Percentiles rank a stretch among this genome's conserved stretches.
Conservation (phyloP, 1,140 invertebrate species). For the Luehdorfia chinensis region DNA sequence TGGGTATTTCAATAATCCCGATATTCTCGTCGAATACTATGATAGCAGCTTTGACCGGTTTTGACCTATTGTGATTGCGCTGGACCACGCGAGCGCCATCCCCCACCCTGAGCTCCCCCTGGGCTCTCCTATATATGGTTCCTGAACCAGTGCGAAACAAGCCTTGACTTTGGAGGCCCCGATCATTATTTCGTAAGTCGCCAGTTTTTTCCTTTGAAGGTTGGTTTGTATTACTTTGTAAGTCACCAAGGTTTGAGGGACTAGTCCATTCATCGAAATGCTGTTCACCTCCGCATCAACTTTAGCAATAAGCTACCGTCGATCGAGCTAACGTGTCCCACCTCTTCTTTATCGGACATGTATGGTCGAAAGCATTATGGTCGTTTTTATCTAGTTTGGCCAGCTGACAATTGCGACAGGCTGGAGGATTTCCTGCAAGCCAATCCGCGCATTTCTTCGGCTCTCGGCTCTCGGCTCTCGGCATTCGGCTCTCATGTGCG, state of each 20-base stretch:
- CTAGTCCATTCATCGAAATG: neutral
- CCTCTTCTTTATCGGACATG: neutral
- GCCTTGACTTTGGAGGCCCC: neutral
- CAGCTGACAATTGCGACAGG: too few relatives aligned
- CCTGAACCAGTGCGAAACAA: slow-evolving; percentile 11
- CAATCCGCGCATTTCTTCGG: slow-evolving; percentile 4
- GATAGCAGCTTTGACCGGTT: slow-evolving; percentile 15
- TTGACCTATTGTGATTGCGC: neutral
- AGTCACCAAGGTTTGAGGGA: neutral
- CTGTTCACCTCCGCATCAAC: too few relatives aligned
- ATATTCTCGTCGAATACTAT: slow-evolving; percentile 11
- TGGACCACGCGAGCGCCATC: neutral
- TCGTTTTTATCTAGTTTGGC: too few relatives aligned
- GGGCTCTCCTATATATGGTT: slow-evolving; percentile 1
- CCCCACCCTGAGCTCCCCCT: neutral
- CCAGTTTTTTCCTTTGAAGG: neutral
- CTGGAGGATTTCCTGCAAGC: too few relatives aligned
- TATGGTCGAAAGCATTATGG: too few relatives aligned
- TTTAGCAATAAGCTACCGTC: too few relatives aligned
- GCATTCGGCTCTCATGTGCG: neutral
- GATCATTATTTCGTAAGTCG: neutral
- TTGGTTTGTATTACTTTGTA: neutral
- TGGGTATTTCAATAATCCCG: neutral
- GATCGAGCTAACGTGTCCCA: too few relatives aligned
- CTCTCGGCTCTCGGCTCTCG: too few relatives aligned